These are phyloP conservation scores for Bungarus multicinctus DNA, from an alignment of 2,113 vertebrate genomes.

Conservation along the genomic window DNA sequence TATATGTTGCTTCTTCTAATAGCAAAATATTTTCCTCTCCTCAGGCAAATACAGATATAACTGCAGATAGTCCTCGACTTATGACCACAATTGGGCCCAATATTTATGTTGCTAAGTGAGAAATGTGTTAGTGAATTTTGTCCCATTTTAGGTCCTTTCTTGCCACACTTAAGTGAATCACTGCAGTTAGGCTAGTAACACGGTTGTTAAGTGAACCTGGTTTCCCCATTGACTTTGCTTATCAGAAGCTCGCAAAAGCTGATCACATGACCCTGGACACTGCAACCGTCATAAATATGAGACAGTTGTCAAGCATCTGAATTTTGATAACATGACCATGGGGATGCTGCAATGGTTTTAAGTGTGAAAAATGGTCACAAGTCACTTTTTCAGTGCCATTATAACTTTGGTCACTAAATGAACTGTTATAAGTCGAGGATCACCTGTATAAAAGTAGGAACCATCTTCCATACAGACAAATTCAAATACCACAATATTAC, in stretches of 20 bases:
- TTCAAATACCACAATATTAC: constrained; percentile 23
- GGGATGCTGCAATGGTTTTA: too few relatives aligned
- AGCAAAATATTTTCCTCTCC: neutral
- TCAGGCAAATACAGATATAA: neutral
- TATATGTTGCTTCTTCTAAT: neutral
- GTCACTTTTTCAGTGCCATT: neutral
- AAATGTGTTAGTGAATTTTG: neutral
- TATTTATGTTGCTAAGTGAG: neutral
- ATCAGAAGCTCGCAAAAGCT: neutral
- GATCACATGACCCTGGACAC: neutral
- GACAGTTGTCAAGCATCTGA: neutral
- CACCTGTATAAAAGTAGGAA: neutral
- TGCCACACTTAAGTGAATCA: neutral
- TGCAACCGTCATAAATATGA: neutral
- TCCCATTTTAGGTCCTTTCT: neutral
- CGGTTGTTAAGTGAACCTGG: neutral
- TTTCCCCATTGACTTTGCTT: neutral
- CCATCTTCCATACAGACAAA: neutral
- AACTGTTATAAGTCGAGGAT: neutral
- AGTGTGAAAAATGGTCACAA: neutral
- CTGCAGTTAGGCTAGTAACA: too few relatives aligned
- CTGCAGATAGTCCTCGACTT: neutral
- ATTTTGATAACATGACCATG: neutral
- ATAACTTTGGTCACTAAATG: neutral
- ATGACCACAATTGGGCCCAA: neutral